Evolutionary conservation across 1,140 invertebrate species (phyloP).

Genomic region (Bombus pyrosoma): DNA sequence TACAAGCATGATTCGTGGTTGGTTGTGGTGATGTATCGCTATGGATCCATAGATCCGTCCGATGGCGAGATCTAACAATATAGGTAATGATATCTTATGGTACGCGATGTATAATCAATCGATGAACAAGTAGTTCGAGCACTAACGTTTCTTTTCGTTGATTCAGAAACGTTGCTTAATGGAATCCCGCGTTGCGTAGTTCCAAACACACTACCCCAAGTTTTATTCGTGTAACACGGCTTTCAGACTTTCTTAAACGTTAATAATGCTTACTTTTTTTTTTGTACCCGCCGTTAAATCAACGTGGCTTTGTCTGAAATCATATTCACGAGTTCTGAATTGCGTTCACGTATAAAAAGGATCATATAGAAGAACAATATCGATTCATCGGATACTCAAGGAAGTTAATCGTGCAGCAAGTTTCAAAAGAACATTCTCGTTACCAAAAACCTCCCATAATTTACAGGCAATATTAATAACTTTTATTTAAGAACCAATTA

Average conservation of each 20-base stretch:
- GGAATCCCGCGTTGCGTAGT: slow-evolving; percentile 37
- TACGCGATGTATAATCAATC: slow-evolving; percentile 22
- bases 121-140: slow-evolving; percentile 25
- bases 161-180: slow-evolving; percentile 31
- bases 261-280: slow-evolving; percentile 49
- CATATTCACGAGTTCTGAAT: slow-evolving; percentile 54
- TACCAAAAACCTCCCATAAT: not conserved
- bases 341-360: not conserved
- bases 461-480: not conserved
- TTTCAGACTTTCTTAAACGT: slow-evolving; percentile 51
- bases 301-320: slow-evolving; percentile 77
- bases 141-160: slow-evolving; percentile 44
- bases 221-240: slow-evolving; percentile 35
- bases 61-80: slow-evolving; percentile 30
- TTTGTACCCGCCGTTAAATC: slow-evolving; percentile 65
- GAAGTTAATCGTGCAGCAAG: slow-evolving; percentile 5
- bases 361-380: not conserved
- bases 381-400: slow-evolving; percentile 35
- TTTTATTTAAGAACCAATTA: not conserved
- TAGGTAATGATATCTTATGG: slow-evolving; percentile 26
- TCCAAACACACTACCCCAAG: slow-evolving; percentile 19
- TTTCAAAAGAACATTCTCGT: not conserved
- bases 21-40: slow-evolving; percentile 11
- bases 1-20: slow-evolving; percentile 39
- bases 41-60: slow-evolving; percentile 15